Base-by-base conservation (phyloP, 2,113 vertebrate genomes). In the Colossoma macropomum region DNA sequence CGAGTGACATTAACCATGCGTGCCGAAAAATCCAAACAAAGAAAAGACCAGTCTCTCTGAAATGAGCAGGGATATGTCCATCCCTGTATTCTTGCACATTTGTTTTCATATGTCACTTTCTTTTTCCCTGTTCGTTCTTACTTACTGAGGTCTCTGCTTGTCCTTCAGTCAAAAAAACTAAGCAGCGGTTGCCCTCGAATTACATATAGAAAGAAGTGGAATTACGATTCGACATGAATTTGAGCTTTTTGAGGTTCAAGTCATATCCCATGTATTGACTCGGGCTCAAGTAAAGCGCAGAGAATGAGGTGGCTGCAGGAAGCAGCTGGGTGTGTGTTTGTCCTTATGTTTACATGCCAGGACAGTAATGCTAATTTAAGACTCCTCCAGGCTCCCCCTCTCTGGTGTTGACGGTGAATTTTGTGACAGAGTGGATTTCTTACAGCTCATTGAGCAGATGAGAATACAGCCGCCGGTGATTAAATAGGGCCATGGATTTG, bases 1-100 rank as follows among this genome's bases (percentile, higher is more conserved):
- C 48, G 84, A 89, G 85, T 91, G 87, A 91, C 85, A 86, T 84
- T 85, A 17, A 30, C 85, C 88, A 91, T 88, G 86, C 92, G 87
- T 84, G 80, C 79, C 27, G 52, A 75, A 65, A 70, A 56, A 82
- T 82, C 79, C 56, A 83, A 87, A 86, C 86, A 88, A 87, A 10
- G 9, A 76, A 63, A 87, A 80, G 34, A 75, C 4, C 27, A 30
- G 11, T 41, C 59, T 21, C 0, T 59, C 52, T n/a, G 38, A 85
- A 77, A 76, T 41, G 70, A 62, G 81, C 79, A 25, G 1, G 8
- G 48, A 63, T 65, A 85, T 84, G 34, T 68, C 78, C 65, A 9
- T 65, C 62, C 30, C 30, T 77, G 62, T 65, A 30, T 70, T 82
- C 71, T 48, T 72, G 52, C 73, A 68, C 84, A 45, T 86, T 82